phyloP scores from a whole-genome alignment of 2,797 vertebrate species.

The Pogoniulus pusillus region DNA sequence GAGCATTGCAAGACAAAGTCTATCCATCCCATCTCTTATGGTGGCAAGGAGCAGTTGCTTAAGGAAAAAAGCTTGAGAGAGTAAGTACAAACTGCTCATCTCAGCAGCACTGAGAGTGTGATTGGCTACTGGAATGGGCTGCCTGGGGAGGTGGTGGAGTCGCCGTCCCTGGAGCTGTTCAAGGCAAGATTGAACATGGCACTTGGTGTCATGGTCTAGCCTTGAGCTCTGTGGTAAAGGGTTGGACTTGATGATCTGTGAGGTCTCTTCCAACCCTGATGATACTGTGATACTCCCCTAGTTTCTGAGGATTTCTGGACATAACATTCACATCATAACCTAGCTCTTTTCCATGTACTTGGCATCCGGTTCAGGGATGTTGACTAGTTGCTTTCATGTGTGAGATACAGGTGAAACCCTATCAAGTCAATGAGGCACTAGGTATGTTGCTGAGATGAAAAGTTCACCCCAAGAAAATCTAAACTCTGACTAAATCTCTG shows the following conservation, averaged over 20 bases:
- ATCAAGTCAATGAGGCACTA: background rate
- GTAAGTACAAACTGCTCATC: background rate
- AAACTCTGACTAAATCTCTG: background rate
- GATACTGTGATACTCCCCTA: too few species aligned
- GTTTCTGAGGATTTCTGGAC: background rate
- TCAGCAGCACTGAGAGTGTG: too few species aligned
- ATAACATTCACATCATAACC: background rate
- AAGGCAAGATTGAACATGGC: too few species aligned
- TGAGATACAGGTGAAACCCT: background rate
- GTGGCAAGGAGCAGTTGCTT: background rate
- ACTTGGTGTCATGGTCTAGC: too few species aligned
- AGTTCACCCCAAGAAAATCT: background rate
- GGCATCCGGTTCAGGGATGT: background rate
- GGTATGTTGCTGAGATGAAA: background rate
- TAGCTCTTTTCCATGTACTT: background rate
- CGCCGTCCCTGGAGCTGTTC: too few species aligned
- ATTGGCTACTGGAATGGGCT: too few species aligned
- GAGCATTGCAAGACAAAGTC: background rate
- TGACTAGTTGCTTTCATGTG: background rate
- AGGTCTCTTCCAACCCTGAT: too few species aligned
- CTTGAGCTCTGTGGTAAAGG: too few species aligned
- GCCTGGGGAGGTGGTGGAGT: too few species aligned
- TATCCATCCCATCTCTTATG: background rate
- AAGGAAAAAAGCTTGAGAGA: background rate
- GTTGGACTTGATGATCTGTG: too few species aligned